These are phyloP conservation scores for Muscidifurax raptorellus DNA, from an alignment of 1,140 invertebrate species.

Conservation along the genomic window DNA sequence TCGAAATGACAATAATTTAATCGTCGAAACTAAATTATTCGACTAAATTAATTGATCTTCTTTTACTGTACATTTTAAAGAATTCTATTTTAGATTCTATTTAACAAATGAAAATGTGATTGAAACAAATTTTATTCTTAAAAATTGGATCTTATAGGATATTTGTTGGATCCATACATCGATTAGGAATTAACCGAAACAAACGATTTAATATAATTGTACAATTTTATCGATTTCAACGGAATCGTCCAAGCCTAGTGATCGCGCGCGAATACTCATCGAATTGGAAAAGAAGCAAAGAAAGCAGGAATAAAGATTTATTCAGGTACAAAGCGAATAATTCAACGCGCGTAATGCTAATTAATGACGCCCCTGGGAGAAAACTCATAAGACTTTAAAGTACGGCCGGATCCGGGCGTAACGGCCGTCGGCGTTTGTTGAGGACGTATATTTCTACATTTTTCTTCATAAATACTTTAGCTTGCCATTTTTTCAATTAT, in stretches of 20 bases:
- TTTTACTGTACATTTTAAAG: slow-evolving; percentile 2
- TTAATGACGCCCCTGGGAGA: slow-evolving; percentile 25
- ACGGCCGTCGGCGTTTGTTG: slow-evolving; percentile 18
- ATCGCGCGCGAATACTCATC: slow-evolving; percentile 25
- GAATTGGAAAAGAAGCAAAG: slow-evolving; percentile 19
- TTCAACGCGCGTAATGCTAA: slow-evolving; percentile 18
- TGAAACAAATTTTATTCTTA: slow-evolving; percentile 14
- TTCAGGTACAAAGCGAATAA: slow-evolving; percentile 15
- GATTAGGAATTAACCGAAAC: not conserved
- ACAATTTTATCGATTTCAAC: slow-evolving; percentile 17
- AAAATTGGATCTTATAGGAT: not conserved
- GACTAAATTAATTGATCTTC: not conserved
- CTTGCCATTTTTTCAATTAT: slow-evolving; percentile 69
- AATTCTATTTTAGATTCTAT: slow-evolving; percentile 19
- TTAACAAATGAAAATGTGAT: slow-evolving; percentile 11
- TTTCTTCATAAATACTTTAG: slow-evolving; percentile 62
- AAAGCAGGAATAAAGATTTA: slow-evolving; percentile 21
- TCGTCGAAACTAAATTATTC: not conserved
- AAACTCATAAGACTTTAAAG: slow-evolving; percentile 50
- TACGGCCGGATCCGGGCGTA: slow-evolving; percentile 17
- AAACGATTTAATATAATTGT: slow-evolving; percentile 18
- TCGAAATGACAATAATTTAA: not conserved
- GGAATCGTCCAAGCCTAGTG: slow-evolving; percentile 2
- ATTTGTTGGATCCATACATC: not conserved
- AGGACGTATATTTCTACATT: slow-evolving; percentile 36